Conservation (phyloP, 2,797 vertebrate genomes). For the Furcifer pardalis region DNA sequence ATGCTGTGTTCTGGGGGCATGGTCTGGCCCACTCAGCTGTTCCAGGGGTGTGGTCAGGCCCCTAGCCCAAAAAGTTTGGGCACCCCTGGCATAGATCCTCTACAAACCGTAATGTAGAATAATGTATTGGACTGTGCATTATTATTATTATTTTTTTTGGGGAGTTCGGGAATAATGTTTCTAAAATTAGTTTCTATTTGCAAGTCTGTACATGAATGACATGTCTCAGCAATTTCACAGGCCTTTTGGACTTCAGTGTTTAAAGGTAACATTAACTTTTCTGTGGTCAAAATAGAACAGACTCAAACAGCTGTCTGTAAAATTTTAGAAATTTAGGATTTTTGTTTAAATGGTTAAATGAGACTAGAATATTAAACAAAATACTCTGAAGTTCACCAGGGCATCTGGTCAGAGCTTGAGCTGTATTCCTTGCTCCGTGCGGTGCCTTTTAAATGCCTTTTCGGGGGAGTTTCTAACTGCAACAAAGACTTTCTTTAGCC, state of each 20-base stretch:
- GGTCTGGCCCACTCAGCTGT: too few relatives aligned
- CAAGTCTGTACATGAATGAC: constrained; percentile 51
- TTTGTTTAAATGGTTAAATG: background rate
- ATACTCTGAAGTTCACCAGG: constrained; percentile 9
- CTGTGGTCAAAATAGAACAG: too few relatives aligned
- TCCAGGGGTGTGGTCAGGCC: too few relatives aligned
- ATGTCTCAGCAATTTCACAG: constrained; percentile 44
- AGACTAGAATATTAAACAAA: background rate
- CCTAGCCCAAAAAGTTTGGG: too few relatives aligned
- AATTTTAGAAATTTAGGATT: background rate
- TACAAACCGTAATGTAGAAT: constrained; percentile 47
- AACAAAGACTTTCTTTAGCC: constrained; percentile 1
- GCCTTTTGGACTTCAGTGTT: background rate
- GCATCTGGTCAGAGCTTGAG: background rate
- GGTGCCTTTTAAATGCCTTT: constrained; percentile 13
- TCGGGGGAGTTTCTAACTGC: background rate
- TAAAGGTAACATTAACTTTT: background rate
- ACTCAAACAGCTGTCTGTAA: background rate
- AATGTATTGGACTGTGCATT: constrained; percentile 19
- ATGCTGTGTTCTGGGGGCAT: too few relatives aligned
- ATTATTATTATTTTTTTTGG: constrained; percentile 45
- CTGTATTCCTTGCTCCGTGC: background rate
- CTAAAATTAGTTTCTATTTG: constrained; percentile 23
- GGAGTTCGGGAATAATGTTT: constrained; percentile 48
- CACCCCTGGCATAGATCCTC: too few relatives aligned